phyloP scores from a whole-genome alignment of 2,113 vertebrate genomes.

The Fregata magnificens region DNA sequence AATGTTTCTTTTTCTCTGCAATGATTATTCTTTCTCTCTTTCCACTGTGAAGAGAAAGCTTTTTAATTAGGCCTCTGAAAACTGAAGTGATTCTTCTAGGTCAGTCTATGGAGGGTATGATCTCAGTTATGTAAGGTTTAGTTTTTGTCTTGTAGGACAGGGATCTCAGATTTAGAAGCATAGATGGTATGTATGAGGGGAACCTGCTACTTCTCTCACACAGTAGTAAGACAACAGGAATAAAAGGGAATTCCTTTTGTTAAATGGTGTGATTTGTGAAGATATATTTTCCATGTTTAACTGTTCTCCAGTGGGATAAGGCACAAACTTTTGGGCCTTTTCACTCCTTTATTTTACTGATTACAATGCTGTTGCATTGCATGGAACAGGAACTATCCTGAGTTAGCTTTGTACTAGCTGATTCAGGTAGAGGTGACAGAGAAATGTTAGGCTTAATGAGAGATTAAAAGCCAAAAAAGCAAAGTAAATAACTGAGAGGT shows the following conservation, averaged over 20 bases:
- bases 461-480: neutral
- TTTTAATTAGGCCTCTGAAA: neutral
- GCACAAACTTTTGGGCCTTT: neutral
- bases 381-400: neutral
- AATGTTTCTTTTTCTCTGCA: neutral
- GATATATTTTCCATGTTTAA: neutral
- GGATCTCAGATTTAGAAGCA: neutral
- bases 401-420: neutral
- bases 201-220: neutral
- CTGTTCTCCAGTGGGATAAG: neutral
- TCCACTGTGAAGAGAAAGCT: fast-evolving
- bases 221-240: neutral
- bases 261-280: neutral
- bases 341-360: neutral
- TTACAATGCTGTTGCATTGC: neutral
- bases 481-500: neutral
- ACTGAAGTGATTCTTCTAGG: neutral
- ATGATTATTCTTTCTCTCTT: neutral
- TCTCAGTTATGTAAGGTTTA: neutral
- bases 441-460: neutral
- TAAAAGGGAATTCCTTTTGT: neutral
- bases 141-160: neutral
- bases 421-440: neutral
- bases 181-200: neutral
- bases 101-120: neutral